Evolutionary conservation across 2,888 invertebrate genomes (phyloP).

Genomic region (Osmoderma eremita): DNA sequence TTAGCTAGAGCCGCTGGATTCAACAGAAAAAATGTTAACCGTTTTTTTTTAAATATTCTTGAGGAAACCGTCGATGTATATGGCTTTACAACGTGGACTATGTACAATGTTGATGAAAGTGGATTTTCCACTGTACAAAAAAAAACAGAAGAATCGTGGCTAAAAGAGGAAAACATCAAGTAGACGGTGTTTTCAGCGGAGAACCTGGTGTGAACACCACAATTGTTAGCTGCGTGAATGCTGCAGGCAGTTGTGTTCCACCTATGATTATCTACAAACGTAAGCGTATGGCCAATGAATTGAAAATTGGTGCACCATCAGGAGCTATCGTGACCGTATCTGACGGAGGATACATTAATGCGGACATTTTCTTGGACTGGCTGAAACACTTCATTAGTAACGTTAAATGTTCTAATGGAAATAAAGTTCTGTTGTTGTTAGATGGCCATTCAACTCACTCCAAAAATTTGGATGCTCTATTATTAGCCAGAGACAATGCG

Average conservation of each 20-base stretch:
- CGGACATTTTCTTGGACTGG: not conserved
- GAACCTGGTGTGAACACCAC: slow-evolving; percentile 7
- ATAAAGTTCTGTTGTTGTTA: slow-evolving; percentile 1
- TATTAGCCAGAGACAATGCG: slow-evolving; percentile 17
- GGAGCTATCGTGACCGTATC: not conserved
- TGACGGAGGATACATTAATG: not conserved
- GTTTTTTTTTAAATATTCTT: not conserved
- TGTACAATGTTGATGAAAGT: slow-evolving; percentile 22
- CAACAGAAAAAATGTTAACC: slow-evolving; percentile 19
- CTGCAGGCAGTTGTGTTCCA: not conserved
- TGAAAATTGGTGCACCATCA: slow-evolving; percentile 1
- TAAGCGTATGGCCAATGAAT: not conserved
- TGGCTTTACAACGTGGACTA: slow-evolving; percentile 5
- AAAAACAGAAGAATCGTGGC: slow-evolving; percentile 8
- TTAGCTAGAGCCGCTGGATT: slow-evolving; percentile 23
- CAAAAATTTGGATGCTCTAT: slow-evolving; percentile 31
- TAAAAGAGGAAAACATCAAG: slow-evolving; percentile 4
- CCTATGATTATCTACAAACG: slow-evolving; percentile 2
- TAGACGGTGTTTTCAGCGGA: not conserved
- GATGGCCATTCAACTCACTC: slow-evolving; percentile 19
- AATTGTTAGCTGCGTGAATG: slow-evolving; percentile 2
- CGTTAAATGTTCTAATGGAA: not conserved
- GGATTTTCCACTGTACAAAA: slow-evolving; percentile 9
- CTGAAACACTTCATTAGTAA: not conserved
- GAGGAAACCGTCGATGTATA: slow-evolving; percentile 5